Evolutionary conservation across 1,140 invertebrate species (phyloP), one percentile per base, ranked within the genome.

Genomic region (Stegodyphus dumicola): DNA sequence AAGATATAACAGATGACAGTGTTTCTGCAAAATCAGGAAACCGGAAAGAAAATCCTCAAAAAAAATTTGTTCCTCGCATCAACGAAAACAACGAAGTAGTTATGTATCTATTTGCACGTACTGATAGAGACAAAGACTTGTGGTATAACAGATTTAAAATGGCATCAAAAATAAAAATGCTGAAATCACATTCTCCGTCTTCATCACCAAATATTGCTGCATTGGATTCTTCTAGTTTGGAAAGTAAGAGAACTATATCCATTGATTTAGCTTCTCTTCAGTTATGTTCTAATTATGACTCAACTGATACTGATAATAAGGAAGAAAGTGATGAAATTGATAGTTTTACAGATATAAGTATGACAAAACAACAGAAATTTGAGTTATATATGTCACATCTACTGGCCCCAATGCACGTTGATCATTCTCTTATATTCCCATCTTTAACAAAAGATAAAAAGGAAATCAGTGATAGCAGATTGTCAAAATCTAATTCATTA

Each of bases 41-140:
- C 88, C 18, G 89, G 89, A 60, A 91, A 90, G 75, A 90, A 89
- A 87, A 67, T 88, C 67, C 56, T 7, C 17, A 60, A 7, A 78
- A 77, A 52, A 70, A 67, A 70, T 48, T 51, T 48, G 17, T 51
- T 56, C 74, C 86, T 73, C 33, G 79, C 9, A 76, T 79, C 48
- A 88, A 89, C 73, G 89, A 89, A 67, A 88, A 88, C 71, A 88
- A 88, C 15, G 88, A 87, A 90, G 90, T 89, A 92, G 87, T 88
- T 64, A 85, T 94, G 17, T 94, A 94, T 89, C 90, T 98, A 75
- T 97, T 98, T 91, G 94, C 95, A 5, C 92, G 96, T 86, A 94
- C 94, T 75, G 94, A 95, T 88, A 91, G 95, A 71, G 95, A 97
- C 88, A 98, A 98, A 90, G 96, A 97, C 91, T 94, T 96, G 88